Base-by-base conservation (phyloP, 1,140 invertebrate species). In the Drosophila serrata region DNA sequence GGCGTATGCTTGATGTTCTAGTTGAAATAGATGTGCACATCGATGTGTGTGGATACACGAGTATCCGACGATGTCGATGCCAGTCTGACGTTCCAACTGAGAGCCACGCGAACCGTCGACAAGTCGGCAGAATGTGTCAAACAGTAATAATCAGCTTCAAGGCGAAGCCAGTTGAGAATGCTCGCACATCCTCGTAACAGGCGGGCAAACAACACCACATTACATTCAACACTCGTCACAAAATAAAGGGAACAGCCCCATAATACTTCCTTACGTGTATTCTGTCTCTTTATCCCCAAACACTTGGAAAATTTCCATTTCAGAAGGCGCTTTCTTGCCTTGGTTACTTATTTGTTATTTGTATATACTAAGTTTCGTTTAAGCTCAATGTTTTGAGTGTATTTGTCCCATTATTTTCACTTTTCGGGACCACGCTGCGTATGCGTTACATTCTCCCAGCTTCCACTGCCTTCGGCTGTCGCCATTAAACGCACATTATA, bases 61-160 rank as follows among this genome's bases (percentile, higher is more conserved):
- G 51, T 37, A 24, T 55, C n/a, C n/a, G n/a, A n/a, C 37, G 46
- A 42, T 19, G 60, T 59, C 33, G 51, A 33, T 35, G 58, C 24
- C 19, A 37, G 12, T 11, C 49, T 8, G 17, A 22, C 31, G 49
- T 40, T 46, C 7, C 40, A 29, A 9, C 12, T 57, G 29, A 27
- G 67, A 27, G 67, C 63, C 62, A 68, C 40, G 70, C 59, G 40
- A 57, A 49, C 43, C 17, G 46, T 56, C 56, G 63, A 74, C 75
- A 56, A 81, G 69, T 55, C 82, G 72, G 75, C 63, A 73, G 80
- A 73, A 88, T 82, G 79, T 86, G 84, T 69, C 79, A 88, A 80
- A 73, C 72, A 73, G 80, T 79, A 87, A 88, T 87, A 87, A 87
- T 87, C 82, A 82, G 82, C 78, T 79, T 57, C 79, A 88, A 88